Base-by-base conservation (phyloP, 2,797 vertebrate species). In the Loris lydekkerianus region DNA sequence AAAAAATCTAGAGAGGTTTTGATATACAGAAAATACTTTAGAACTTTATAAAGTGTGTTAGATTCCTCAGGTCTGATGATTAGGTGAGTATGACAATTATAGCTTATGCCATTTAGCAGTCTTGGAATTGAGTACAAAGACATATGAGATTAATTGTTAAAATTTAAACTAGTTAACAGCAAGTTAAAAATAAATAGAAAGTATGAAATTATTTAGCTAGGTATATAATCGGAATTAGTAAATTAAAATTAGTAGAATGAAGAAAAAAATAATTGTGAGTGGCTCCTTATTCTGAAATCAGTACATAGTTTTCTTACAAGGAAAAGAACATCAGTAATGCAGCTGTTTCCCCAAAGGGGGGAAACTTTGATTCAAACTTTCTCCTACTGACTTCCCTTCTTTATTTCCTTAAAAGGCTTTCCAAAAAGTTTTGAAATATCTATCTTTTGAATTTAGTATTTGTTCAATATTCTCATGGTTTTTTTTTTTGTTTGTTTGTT, bases 271-370 rank as follows among this genome's bases (percentile, higher is more conserved):
- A 31, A 70, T 34, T 83, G 27, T 69, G 93, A 49, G 34, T 60
- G 53, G 31, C 83, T 91, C 81, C 53, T 87, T 91, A 80, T 95
- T 94, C 95, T 96, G 89, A 97, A 96, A 83, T 93, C 88, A 96
- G 91, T 34, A 83, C 63, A 84, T 27, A 94, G 46, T 92, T 95
- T 73, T 89, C 21, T 83, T 96, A 82, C 31, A 34, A 92, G 65
- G 82, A 92, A 92, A 92, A 93, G 69, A 96, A 96, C 82, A 89
- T 81, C 70, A 84, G 69, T 25, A 67, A 15, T 89, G 93, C 96
- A 98, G 97, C 96, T 97, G 96, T 98, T 96, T 98, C 97, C 97
- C 97, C 96, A 97, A 97, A 96, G 97, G 93, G 89, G 73, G 46
- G 37, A 49, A 46, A 76, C 58, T 94, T 96, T 84, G 78, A 93